A percentile compares a stretch with the other conserved stretches of the same genome.
Evolutionary conservation across 2,797 vertebrate species (phyloP).

Genomic region (Halcyon badia): DNA sequence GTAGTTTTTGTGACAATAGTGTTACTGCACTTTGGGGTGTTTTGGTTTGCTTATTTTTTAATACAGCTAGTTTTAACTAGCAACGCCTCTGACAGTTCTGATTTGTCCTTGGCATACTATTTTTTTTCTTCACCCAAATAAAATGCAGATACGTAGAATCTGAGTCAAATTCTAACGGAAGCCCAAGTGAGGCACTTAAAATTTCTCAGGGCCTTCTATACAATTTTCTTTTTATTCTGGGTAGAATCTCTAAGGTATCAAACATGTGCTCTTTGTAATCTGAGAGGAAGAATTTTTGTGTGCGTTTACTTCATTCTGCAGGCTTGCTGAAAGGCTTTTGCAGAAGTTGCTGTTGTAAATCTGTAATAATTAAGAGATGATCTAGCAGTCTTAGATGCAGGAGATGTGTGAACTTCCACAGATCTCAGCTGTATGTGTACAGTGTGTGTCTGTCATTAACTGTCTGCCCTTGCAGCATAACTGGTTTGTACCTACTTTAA

Average conservation of each 20-base stretch:
- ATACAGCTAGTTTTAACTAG: background rate
- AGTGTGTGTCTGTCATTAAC: background rate
- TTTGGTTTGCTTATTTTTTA: background rate
- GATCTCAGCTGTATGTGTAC: background rate
- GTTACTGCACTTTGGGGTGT: background rate
- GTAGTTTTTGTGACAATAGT: background rate
- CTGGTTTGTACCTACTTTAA: background rate
- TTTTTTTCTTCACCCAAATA: background rate
- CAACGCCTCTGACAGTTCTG: background rate
- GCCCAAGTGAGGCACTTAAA: background rate
- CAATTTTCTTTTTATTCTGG: background rate
- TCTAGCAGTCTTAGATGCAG: background rate
- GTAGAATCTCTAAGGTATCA: background rate
- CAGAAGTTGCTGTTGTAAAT: background rate
- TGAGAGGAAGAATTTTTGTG: background rate
- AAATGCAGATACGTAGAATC: background rate
- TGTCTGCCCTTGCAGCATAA: background rate
- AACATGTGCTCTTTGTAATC: background rate
- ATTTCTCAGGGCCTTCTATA: background rate
- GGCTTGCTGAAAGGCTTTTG: background rate
- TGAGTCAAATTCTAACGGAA: background rate
- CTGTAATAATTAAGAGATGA: background rate
- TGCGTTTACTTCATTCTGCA: background rate
- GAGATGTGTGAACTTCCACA: background rate
- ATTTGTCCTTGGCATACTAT: background rate